phyloP scores from a whole-genome alignment of 2,888 invertebrate genomes.

The Lysandra coridon region DNA sequence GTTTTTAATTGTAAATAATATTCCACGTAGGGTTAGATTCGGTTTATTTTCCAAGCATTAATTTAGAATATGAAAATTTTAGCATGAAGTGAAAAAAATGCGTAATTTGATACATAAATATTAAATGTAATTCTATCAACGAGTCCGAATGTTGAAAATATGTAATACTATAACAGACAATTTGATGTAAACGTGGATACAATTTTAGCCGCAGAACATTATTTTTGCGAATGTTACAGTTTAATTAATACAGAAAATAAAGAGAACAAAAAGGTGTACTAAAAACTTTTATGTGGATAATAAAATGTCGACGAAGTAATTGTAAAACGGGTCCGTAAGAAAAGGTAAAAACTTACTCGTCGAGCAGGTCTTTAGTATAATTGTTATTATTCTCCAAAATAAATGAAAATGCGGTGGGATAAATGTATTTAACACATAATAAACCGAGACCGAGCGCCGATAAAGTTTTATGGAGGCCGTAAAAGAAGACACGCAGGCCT shows the following conservation, averaged over 20 bases:
- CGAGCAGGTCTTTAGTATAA: conserved; percentile 24
- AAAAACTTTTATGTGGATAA: conserved; percentile 7
- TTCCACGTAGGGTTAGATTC: background rate
- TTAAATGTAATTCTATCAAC: background rate
- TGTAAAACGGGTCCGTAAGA: conserved; percentile 9
- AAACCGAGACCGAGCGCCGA: conserved; percentile 51
- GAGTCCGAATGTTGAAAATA: background rate
- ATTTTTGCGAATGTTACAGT: background rate
- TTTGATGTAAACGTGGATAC: background rate
- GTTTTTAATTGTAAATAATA: conserved; percentile 13
- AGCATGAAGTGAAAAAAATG: no score
- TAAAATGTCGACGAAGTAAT: conserved; percentile 3
- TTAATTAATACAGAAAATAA: background rate
- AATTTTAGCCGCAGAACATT: background rate
- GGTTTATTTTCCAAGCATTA: no score
- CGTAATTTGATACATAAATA: background rate
- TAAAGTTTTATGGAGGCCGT: conserved; percentile 54
- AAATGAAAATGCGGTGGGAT: conserved; percentile 33
- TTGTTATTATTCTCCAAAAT: conserved; percentile 29
- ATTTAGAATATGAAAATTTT: no score
- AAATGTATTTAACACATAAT: conserved; percentile 55
- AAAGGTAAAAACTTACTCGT: conserved; percentile 15
- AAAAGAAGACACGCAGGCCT: conserved; percentile 49
- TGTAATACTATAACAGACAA: background rate
- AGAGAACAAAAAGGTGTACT: conserved; percentile 5